Evolutionary conservation across 1,140 invertebrate genomes (phyloP).

Genomic region (Potamilus streckersoni): DNA sequence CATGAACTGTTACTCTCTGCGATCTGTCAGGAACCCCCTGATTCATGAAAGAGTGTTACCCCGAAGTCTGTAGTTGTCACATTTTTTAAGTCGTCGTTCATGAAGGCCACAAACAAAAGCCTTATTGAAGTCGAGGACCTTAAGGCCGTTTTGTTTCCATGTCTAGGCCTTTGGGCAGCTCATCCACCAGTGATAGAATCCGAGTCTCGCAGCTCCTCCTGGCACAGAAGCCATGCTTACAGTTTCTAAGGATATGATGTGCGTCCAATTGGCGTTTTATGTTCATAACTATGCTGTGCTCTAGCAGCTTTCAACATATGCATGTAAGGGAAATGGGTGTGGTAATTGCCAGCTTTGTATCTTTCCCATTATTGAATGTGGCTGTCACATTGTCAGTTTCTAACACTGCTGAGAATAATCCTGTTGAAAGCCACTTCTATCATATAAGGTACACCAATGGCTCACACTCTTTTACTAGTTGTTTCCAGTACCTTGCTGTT

Average conservation of each 20-base stretch:
- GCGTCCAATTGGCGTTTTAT: neutral
- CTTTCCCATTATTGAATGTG: too few relatives aligned
- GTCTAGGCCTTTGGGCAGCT: neutral
- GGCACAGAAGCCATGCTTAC: slow-evolving; percentile 5
- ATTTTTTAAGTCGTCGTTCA: neutral
- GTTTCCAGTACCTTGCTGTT: slow-evolving; percentile 1
- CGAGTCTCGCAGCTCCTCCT: slow-evolving; percentile 3
- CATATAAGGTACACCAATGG: neutral
- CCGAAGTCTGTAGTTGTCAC: neutral
- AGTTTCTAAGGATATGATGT: slow-evolving; percentile 2
- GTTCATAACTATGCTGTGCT: slow-evolving; percentile 1
- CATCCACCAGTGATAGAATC: neutral
- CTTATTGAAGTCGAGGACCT: neutral
- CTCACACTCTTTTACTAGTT: neutral
- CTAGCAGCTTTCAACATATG: slow-evolving; percentile 6
- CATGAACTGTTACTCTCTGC: too few relatives aligned
- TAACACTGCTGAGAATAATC: slow-evolving; percentile 10
- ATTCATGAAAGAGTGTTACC: slow-evolving; percentile 4
- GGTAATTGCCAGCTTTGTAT: neutral
- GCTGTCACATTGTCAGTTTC: slow-evolving; percentile 4
- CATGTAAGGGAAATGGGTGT: slow-evolving; percentile 2
- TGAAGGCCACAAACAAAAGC: neutral
- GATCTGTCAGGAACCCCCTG: too few relatives aligned
- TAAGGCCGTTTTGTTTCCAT: neutral
- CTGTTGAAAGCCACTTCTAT: neutral